Evolutionary conservation across 2,797 vertebrate species (phyloP).

Genomic region (Scyliorhinus canicula): DNA sequence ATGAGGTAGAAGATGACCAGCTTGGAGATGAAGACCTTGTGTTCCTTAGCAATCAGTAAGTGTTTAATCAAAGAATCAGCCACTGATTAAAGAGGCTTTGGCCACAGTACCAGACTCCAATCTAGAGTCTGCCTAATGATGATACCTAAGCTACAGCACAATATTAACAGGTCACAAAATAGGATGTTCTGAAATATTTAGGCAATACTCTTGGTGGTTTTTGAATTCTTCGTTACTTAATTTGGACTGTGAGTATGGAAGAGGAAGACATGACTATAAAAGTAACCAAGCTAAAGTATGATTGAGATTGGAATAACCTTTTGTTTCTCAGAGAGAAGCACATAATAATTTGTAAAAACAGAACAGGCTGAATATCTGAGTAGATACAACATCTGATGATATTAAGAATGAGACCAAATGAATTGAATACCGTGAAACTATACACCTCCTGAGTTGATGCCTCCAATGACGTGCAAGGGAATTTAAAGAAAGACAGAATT

Average conservation of each 20-base stretch:
- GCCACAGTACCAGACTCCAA: not conserved
- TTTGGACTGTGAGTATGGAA: not conserved
- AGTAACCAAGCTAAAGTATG: not conserved
- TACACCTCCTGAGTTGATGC: not conserved
- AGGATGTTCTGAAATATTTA: not conserved
- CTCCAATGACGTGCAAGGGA: not conserved
- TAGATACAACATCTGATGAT: not conserved
- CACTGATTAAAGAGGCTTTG: not conserved
- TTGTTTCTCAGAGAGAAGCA: not conserved
- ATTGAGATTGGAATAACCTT: not conserved
- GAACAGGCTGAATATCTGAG: not conserved
- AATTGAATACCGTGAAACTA: not conserved
- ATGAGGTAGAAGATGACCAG: constrained; percentile 85
- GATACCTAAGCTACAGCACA: not conserved
- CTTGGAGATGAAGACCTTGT: constrained; percentile 82
- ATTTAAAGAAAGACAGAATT: not conserved
- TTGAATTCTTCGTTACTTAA: not conserved
- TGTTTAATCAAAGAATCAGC: constrained; percentile 8
- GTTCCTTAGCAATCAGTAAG: constrained; percentile 75
- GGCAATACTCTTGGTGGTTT: not conserved
- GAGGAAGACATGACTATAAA: not conserved
- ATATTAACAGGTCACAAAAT: not conserved
- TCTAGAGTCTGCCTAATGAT: not conserved
- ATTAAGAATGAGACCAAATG: not conserved
- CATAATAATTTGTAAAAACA: not conserved